A percentile compares a stretch with the other conserved stretches of the same genome.
Evolutionary conservation across 2,797 vertebrate species (phyloP).

Genomic region (Enoplosus armatus): DNA sequence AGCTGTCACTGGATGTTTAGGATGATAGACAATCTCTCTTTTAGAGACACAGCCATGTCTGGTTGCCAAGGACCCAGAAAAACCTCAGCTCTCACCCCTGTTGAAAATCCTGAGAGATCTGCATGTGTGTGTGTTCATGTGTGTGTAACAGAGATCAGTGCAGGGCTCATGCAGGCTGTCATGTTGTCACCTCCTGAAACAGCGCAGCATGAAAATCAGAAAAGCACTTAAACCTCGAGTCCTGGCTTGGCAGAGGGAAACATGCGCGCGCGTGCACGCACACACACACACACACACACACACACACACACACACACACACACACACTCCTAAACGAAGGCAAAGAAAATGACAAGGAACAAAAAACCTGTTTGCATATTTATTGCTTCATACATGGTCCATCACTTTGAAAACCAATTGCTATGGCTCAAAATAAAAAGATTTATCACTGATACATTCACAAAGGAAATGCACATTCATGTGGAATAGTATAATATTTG

Average conservation of each 20-base stretch:
- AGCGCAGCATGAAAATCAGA: constrained; percentile 33
- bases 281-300: constrained; percentile 23
- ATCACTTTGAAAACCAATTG: neutral
- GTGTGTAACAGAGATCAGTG: constrained; percentile 33
- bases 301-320: neutral
- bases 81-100: constrained; percentile 26
- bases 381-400: neutral
- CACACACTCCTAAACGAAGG: neutral
- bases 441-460: neutral
- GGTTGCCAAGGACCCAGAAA: constrained; percentile 35
- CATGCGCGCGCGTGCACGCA: too few species aligned
- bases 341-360: neutral
- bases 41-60: neutral
- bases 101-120: constrained; percentile 46
- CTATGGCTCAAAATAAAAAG: neutral
- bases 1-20: constrained; percentile 13
- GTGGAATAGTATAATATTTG: too few species aligned
- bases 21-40: constrained; percentile 35
- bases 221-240: constrained; percentile 34
- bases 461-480: neutral
- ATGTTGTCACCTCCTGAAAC: constrained; percentile 31
- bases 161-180: constrained; percentile 4
- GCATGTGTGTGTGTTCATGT: constrained; percentile 29
- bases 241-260: neutral
- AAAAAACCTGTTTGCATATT: neutral